These are phyloP conservation scores for Acromyrmex echinatior DNA, from an alignment of 1,140 invertebrate genomes.

Conservation along the genomic window DNA sequence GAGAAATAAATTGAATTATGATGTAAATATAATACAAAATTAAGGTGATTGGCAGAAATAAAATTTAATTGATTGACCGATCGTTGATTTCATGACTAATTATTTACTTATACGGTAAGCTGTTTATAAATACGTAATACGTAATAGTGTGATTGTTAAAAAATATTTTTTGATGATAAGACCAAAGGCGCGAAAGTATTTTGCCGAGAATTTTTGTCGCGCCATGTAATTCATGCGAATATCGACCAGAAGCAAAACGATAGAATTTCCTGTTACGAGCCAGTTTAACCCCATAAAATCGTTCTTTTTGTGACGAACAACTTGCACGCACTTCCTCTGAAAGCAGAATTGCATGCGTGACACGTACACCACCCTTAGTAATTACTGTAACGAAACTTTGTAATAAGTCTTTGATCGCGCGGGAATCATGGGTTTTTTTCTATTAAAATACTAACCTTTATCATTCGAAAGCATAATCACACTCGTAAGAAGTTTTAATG, in stretches of 20 bases:
- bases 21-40: not conserved
- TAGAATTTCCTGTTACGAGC: conserved; percentile 58
- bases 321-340: conserved; percentile 44
- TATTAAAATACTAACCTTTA: not conserved
- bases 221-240: conserved; percentile 24
- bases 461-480: not conserved
- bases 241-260: conserved; percentile 38
- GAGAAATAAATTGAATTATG: not conserved
- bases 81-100: not conserved
- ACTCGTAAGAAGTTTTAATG: not conserved
- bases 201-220: not conserved
- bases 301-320: conserved; percentile 40
- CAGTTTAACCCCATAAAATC: conserved; percentile 50
- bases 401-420: conserved; percentile 30
- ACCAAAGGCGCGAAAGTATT: not conserved
- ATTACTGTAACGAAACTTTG: conserved; percentile 46
- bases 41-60: not conserved
- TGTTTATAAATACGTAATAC: not conserved
- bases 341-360: conserved; percentile 45
- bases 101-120: not conserved
- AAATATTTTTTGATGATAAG: not conserved
- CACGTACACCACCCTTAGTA: conserved; percentile 25
- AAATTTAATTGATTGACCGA: not conserved
- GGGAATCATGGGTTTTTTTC: not conserved
- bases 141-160: not conserved